A percentile compares a stretch with the other conserved stretches of the same genome.
Conservation (phyloP, 2,797 vertebrate species). For the Sylvia borin region DNA sequence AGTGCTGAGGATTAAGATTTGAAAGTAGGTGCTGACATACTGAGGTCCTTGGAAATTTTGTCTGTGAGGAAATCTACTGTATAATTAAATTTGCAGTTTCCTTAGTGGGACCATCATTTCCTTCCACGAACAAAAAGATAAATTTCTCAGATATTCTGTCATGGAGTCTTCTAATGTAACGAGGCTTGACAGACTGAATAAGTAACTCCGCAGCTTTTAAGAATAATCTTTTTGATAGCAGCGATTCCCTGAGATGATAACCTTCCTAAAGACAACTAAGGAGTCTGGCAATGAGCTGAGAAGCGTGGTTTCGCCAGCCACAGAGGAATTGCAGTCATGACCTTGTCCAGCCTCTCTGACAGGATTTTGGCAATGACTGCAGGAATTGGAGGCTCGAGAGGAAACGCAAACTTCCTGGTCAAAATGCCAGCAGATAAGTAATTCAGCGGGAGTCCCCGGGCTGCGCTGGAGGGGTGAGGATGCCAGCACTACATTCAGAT, state of each 20-base stretch:
- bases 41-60: conserved; percentile 62
- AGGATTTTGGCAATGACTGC: conserved; percentile 63
- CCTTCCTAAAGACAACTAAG: conserved; percentile 70
- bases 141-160: conserved; percentile 67
- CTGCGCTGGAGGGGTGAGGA: neutral
- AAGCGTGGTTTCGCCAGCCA: conserved; percentile 1
- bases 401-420: conserved; percentile 14
- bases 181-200: conserved; percentile 69
- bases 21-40: conserved; percentile 58
- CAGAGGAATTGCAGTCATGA: conserved; percentile 57
- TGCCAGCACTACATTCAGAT: conserved; percentile 39
- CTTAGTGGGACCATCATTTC: conserved; percentile 61
- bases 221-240: conserved; percentile 66
- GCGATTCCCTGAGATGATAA: conserved; percentile 67
- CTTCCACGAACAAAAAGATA: conserved; percentile 52
- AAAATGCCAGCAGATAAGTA: conserved; percentile 29
- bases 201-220: conserved; percentile 65
- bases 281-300: conserved; percentile 64
- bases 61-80: conserved; percentile 66
- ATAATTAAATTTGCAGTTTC: conserved; percentile 67
- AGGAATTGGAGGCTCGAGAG: conserved; percentile 15
- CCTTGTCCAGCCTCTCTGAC: conserved; percentile 65
- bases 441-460: conserved; percentile 18
- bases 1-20: conserved; percentile 52
- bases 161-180: conserved; percentile 64